Percentiles rank a stretch among this genome's conserved stretches.
Evolutionary conservation across 1,140 invertebrate species (phyloP).

Genomic region (Oncopodura yosiiana): DNA sequence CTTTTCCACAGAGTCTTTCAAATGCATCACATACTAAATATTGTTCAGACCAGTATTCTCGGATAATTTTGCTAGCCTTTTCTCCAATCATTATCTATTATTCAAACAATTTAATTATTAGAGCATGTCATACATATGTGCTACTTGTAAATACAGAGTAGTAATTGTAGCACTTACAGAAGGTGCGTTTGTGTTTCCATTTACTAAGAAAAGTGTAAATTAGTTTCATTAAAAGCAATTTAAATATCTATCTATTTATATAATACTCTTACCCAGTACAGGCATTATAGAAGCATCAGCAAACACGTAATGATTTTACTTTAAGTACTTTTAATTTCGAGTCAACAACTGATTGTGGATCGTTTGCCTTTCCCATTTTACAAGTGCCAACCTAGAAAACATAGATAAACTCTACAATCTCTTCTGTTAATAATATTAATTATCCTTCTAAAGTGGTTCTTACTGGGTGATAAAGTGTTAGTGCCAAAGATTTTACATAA

Average conservation of each 20-base stretch:
- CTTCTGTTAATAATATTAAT: background rate
- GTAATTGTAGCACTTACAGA: too few relatives aligned
- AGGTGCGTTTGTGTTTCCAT: conserved; percentile 49
- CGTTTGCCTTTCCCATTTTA: conserved; percentile 54
- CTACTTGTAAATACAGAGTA: too few relatives aligned
- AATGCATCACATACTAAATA: too few relatives aligned
- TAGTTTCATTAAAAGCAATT: too few relatives aligned
- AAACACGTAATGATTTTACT: background rate
- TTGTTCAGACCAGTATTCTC: conserved; percentile 38
- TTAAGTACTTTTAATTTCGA: conserved; percentile 44
- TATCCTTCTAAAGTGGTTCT: background rate
- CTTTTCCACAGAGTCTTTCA: too few relatives aligned
- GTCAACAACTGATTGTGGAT: conserved; percentile 56
- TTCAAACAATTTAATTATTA: too few relatives aligned
- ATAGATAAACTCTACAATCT: background rate
- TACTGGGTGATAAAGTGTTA: conserved; percentile 16
- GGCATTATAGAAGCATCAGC: conserved; percentile 21
- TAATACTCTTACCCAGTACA: conserved; percentile 40
- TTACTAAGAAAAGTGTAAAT: conserved; percentile 48
- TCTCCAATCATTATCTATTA: conserved; percentile 50
- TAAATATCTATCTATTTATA: conserved; percentile 49
- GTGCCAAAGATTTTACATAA: conserved; percentile 27
- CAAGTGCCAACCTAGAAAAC: background rate
- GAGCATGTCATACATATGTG: too few relatives aligned
- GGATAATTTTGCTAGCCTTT: conserved; percentile 47